A percentile compares a stretch with the other conserved stretches of the same genome.
These are phyloP conservation scores for Rhorus exstirpatorius DNA, from an alignment of 2,888 invertebrate species.

Conservation along the genomic window DNA sequence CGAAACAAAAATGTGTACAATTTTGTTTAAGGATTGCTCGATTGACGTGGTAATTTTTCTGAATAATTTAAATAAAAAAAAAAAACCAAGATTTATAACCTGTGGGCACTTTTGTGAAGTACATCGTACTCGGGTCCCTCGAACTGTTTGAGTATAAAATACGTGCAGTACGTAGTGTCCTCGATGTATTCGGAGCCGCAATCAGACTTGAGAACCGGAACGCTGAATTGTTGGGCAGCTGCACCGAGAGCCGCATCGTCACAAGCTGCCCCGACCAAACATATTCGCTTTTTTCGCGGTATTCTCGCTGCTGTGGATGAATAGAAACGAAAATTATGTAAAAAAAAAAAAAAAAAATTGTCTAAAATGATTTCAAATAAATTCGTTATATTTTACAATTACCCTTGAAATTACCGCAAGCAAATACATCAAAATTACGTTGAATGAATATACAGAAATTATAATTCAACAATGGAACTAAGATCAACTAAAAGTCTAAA, in stretches of 20 bases:
- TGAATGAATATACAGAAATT: too few species aligned
- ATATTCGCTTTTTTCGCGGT: slow-evolving; percentile 88
- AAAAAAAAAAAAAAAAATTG: slow-evolving; percentile 21
- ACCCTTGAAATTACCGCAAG: too few species aligned
- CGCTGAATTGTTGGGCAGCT: slow-evolving; percentile 89
- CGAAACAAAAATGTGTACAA: too few species aligned
- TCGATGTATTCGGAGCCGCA: slow-evolving; percentile 88
- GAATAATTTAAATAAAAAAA: neutral
- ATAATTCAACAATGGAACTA: too few species aligned
- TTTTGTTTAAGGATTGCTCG: too few species aligned
- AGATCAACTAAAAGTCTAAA: too few species aligned
- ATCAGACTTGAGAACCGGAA: slow-evolving; percentile 89
- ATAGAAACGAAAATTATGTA: too few species aligned
- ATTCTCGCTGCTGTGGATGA: slow-evolving; percentile 79
- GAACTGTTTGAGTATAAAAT: slow-evolving; percentile 92
- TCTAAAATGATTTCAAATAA: neutral
- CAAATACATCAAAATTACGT: too few species aligned
- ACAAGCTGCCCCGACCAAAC: slow-evolving; percentile 88
- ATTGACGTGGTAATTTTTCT: too few species aligned
- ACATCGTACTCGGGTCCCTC: slow-evolving; percentile 91
- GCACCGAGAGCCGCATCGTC: slow-evolving; percentile 87
- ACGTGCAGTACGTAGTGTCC: slow-evolving; percentile 88
- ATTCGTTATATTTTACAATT: neutral
- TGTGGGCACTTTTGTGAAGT: slow-evolving; percentile 89
- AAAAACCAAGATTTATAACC: slow-evolving; percentile 84